Conservation (phyloP, 2,113 vertebrate genomes). For the Nyctereutes procyonoides region DNA sequence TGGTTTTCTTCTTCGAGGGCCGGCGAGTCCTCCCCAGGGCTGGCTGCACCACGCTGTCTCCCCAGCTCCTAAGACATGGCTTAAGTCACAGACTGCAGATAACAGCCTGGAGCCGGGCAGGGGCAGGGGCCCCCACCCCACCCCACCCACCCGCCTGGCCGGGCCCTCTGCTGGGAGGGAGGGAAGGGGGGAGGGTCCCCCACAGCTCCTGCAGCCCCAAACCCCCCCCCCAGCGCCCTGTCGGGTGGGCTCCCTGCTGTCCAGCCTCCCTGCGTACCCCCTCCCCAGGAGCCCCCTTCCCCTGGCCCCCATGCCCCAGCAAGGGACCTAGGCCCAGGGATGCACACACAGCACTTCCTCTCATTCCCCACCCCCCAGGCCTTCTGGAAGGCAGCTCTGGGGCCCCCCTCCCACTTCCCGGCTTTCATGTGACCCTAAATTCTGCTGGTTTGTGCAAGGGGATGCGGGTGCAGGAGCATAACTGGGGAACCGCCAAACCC, state of each 20-base stretch:
- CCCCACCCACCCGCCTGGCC: fast-evolving
- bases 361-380: neutral
- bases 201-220: fast-evolving
- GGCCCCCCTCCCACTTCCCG: neutral
- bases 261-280: neutral
- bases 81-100: neutral
- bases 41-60: neutral
- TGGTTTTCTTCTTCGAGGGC: neutral
- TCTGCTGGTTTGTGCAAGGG: neutral
- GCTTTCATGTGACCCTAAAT: neutral
- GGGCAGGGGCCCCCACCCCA: no score
- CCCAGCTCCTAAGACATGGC: no score
- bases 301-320: fast-evolving
- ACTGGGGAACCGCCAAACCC: neutral
- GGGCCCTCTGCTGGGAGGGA: fast-evolving
- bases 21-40: neutral
- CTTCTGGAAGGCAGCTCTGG: neutral
- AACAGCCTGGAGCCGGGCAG: neutral
- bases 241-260: neutral
- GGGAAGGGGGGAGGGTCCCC: no score
- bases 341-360: neutral
- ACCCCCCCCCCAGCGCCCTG: fast-evolving
- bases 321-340: neutral
- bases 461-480: neutral
- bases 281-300: no score